Conservation (phyloP, 2,113 vertebrate species). For the Thamnophis sirtalis region DNA sequence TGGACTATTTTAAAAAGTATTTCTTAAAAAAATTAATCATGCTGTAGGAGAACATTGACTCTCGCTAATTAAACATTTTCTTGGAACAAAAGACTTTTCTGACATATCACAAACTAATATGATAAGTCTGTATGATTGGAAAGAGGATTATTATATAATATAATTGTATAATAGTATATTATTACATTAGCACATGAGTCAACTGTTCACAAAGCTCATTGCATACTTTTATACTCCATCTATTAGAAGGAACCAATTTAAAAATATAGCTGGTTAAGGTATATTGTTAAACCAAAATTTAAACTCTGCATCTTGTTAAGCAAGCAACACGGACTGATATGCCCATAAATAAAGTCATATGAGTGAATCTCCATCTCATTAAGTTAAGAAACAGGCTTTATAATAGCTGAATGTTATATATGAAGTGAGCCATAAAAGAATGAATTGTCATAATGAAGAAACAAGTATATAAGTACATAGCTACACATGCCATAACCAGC, state of each 20-base stretch:
- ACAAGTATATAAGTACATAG: neutral
- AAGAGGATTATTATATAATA: too few species aligned
- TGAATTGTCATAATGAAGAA: neutral
- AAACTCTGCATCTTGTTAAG: neutral
- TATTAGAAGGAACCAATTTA: neutral
- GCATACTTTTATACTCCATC: neutral
- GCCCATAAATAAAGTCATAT: neutral
- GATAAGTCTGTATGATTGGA: neutral
- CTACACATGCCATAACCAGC: neutral
- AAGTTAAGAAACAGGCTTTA: neutral
- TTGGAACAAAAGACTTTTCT: neutral
- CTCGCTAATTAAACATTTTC: too few species aligned
- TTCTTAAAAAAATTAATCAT: neutral
- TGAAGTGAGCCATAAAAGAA: neutral
- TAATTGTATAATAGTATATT: neutral
- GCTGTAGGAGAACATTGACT: neutral
- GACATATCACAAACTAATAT: neutral
- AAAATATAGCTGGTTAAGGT: neutral
- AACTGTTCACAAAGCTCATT: neutral
- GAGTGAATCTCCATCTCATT: neutral
- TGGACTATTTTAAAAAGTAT: neutral
- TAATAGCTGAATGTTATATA: neutral
- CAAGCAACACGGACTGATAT: neutral
- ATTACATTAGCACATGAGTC: neutral
- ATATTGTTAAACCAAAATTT: neutral